Base-by-base conservation (phyloP, 2,113 vertebrate genomes). In the Ploceus nigricollis region DNA sequence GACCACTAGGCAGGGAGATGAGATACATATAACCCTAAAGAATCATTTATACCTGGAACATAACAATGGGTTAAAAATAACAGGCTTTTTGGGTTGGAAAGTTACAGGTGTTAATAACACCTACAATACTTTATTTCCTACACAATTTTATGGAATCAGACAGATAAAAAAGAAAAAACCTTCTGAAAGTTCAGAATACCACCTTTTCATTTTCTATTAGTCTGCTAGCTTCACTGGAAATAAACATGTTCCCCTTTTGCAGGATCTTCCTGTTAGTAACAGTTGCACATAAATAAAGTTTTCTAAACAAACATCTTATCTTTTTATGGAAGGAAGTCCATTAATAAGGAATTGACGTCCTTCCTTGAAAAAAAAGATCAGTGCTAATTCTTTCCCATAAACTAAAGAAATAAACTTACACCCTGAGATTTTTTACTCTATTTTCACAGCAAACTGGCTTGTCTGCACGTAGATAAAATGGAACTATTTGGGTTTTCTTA, bases 241-340 rank as follows among this genome's bases (percentile, higher is more conserved):
- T 64, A 96, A 96, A 83, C 68, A 90, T 71, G 90, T 94, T 95
- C 73, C 87, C 72, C 35, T 87, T 87, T 79, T 60, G 69, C 94
- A 97, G 93, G 80, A 96, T 93, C 85, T 96, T 96, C 97, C 96
- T 96, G 94, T 97, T 97, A 96, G 96, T 92, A 97, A 97, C 96
- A 89, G 94, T 94, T 83, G 94, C 94, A 95, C 56, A 97, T 95
- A 97, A 98, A 97, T 97, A 97, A 95, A 93, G 89, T 91, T 96
- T 96, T 95, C 88, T 93, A 97, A 97, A 98, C 97, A 98, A 97
- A 97, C 97, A 70, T 96, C 97, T 98, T 98, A 98, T 98, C 98
- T 97, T 96, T 93, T 94, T 85, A 93, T 96, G 97, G 95, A 97
- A 98, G 98, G 98, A 98, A 98, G 97, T 97, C 95, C 94, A 97